Conservation (phyloP, 2,797 vertebrate genomes). For the Astyanax mexicanus region DNA sequence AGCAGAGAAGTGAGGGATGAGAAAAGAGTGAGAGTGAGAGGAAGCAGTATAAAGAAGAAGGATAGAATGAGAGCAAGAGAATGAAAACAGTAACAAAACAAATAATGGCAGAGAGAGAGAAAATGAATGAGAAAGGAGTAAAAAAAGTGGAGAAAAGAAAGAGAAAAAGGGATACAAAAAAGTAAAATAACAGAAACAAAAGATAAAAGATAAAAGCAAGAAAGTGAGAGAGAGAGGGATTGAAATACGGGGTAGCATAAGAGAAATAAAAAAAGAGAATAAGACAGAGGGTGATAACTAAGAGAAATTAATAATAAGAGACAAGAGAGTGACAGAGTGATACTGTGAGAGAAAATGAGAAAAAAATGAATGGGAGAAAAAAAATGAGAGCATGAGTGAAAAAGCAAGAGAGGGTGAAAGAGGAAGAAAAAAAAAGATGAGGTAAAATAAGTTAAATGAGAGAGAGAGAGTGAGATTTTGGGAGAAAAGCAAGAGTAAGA, state of each 20-base stretch:
- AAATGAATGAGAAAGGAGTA: neutral
- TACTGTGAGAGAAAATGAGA: neutral
- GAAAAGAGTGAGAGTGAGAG: neutral
- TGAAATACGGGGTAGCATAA: neutral
- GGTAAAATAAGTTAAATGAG: too few species aligned
- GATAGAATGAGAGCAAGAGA: too few species aligned
- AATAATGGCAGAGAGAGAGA: neutral
- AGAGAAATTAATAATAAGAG: too few species aligned
- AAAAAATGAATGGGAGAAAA: neutral
- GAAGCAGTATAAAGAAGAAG: neutral
- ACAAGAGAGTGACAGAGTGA: neutral
- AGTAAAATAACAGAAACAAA: too few species aligned
- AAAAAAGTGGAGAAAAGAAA: neutral
- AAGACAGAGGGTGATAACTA: neutral
- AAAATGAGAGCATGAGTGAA: too few species aligned
- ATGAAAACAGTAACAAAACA: neutral
- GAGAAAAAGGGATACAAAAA: neutral
- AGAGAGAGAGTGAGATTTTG: slow-evolving; percentile 29
- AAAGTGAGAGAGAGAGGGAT: neutral
- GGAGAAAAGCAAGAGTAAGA: slow-evolving; percentile 18
- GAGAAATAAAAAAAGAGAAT: neutral
- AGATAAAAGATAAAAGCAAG: neutral
- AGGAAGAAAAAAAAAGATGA: too few species aligned
- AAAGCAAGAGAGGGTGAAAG: too few species aligned
- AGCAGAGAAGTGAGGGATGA: slow-evolving; percentile 13